Conservation (phyloP, 2,113 vertebrate species). For the Ovis canadensis region DNA sequence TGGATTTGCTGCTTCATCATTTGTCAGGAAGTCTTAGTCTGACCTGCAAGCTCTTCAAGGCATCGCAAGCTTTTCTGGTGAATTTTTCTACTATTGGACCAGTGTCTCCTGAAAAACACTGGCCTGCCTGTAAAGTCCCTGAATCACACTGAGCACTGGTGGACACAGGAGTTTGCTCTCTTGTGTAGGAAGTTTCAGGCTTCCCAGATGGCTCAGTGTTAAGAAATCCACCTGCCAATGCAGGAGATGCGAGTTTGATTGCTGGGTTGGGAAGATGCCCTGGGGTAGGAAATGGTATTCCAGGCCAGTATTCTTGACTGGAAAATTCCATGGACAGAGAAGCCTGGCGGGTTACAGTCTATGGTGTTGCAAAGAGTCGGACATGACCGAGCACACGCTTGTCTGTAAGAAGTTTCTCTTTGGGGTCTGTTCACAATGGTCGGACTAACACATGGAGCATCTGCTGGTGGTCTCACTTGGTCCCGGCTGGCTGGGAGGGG, state of each 20-base stretch:
- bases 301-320: background rate
- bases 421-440: rapidly evolving
- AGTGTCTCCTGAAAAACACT: too few species aligned
- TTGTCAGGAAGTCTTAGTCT: background rate
- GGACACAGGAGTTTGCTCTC: background rate
- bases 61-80: background rate
- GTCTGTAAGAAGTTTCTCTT: background rate
- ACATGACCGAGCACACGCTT: background rate
- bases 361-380: background rate
- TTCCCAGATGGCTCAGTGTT: background rate
- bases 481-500: background rate
- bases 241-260: background rate
- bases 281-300: background rate
- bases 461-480: background rate
- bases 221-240: background rate
- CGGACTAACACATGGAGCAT: background rate
- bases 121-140: background rate
- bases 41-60: background rate
- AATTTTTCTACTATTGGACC: background rate
- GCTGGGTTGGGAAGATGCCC: background rate
- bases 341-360: background rate
- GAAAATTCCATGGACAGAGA: background rate
- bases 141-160: background rate
- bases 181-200: background rate
- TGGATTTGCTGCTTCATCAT: background rate